phyloP scores from a whole-genome alignment of 2,888 invertebrate species.

The Hesperia comma region DNA sequence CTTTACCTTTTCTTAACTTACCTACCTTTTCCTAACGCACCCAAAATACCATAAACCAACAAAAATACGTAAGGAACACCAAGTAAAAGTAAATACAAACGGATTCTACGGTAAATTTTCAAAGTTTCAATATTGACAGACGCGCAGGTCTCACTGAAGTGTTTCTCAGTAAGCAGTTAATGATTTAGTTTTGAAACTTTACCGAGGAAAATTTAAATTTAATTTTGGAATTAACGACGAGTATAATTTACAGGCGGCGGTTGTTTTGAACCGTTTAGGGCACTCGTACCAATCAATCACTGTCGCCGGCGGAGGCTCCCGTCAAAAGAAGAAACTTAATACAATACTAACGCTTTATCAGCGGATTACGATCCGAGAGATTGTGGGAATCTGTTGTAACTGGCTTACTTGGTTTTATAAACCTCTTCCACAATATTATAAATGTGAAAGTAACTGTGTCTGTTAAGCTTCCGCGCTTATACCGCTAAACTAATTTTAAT shows the following conservation, averaged over 20 bases:
- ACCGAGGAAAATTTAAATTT: not conserved
- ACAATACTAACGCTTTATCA: too few species aligned
- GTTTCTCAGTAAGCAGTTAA: not conserved
- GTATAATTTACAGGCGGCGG: not conserved
- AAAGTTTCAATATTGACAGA: conserved; percentile 1
- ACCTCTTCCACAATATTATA: too few species aligned
- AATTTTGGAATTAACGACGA: not conserved
- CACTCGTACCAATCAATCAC: not conserved
- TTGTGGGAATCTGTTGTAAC: too few species aligned
- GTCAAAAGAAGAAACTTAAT: too few species aligned
- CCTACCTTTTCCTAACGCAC: too few species aligned
- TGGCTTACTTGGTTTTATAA: too few species aligned
- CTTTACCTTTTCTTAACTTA: too few species aligned
- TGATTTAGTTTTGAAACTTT: not conserved
- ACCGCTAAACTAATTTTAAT: too few species aligned
- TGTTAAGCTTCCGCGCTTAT: too few species aligned
- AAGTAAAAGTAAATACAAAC: not conserved
- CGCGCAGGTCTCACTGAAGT: not conserved
- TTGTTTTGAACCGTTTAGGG: not conserved
- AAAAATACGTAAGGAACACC: not conserved
- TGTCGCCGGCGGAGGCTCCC: not conserved
- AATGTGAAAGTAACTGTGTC: too few species aligned
- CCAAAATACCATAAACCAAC: not conserved
- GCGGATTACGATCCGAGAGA: too few species aligned
- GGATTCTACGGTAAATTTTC: not conserved